phyloP scores from a whole-genome alignment of 37 sponge, comb jelly and placozoan species.

The Bolinopsis microptera region DNA sequence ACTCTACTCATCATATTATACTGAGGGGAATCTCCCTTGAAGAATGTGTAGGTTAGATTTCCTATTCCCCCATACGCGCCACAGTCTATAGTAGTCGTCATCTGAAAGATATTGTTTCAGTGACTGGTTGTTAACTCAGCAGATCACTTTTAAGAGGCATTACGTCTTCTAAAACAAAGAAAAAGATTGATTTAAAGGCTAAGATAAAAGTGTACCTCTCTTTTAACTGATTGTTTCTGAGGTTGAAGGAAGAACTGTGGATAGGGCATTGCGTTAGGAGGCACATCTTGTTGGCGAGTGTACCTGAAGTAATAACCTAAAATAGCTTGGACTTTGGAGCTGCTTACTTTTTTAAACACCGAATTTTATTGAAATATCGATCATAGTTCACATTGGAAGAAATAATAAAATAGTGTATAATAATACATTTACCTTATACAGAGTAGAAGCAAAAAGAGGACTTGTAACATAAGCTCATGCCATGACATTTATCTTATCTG shows the following conservation, averaged over 20 bases:
- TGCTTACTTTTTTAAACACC: neutral
- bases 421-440: neutral
- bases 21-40: conserved; percentile 38
- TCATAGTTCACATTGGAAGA: neutral
- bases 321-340: neutral
- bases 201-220: conserved; percentile 24
- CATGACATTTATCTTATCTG: conserved; percentile 29
- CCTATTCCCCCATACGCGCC: conserved; percentile 50
- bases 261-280: conserved; percentile 20
- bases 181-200: too few relatives aligned
- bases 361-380: neutral
- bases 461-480: conserved; percentile 60
- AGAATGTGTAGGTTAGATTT: conserved; percentile 24
- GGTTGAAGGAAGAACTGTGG: conserved; percentile 54
- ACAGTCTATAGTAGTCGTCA: conserved; percentile 8
- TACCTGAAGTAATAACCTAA: neutral
- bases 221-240: conserved; percentile 45
- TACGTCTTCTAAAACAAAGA: too few relatives aligned
- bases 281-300: neutral
- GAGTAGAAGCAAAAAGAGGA: neutral
- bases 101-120: too few relatives aligned
- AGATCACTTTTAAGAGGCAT: too few relatives aligned
- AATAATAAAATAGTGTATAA: too few relatives aligned
- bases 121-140: too few relatives aligned
- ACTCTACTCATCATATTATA: conserved; percentile 40